Evolutionary conservation across 2,113 vertebrate genomes (phyloP).

Genomic region (Ictalurus punctatus): DNA sequence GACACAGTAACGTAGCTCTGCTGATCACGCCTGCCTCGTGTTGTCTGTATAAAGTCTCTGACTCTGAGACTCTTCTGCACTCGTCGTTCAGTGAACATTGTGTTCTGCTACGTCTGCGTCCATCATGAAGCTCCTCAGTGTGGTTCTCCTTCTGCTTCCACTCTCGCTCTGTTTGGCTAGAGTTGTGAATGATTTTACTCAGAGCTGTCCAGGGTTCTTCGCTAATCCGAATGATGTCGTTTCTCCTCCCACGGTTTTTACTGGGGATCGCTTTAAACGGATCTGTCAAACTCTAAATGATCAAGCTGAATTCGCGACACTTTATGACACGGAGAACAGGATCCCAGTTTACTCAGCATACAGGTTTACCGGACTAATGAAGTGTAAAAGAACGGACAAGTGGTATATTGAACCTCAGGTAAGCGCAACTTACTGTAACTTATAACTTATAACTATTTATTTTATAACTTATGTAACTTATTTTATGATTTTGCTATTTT

Average conservation of each 20-base stretch:
- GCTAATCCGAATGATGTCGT: too few species aligned
- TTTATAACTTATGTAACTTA: too few species aligned
- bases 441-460: too few species aligned
- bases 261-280: not conserved
- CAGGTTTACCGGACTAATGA: not conserved
- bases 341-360: conserved; percentile 45
- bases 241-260: not conserved
- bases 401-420: conserved; percentile 43
- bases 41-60: not conserved
- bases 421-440: not conserved
- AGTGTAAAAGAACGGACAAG: rapidly evolving
- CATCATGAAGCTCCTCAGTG: conserved; percentile 14
- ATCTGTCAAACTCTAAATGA: conserved; percentile 20
- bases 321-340: not conserved
- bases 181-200: not conserved
- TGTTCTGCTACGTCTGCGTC: not conserved
- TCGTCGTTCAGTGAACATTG: not conserved
- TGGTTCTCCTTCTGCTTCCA: not conserved
- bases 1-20: not conserved
- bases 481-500: too few species aligned
- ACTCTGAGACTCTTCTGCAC: not conserved
- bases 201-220: not conserved
- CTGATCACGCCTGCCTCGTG: not conserved
- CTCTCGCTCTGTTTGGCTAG: not conserved
- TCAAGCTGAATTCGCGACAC: not conserved